A percentile compares a stretch with the other conserved stretches of the same genome.
Conservation (phyloP, 2,113 vertebrate genomes). For the Chamaea fasciata region DNA sequence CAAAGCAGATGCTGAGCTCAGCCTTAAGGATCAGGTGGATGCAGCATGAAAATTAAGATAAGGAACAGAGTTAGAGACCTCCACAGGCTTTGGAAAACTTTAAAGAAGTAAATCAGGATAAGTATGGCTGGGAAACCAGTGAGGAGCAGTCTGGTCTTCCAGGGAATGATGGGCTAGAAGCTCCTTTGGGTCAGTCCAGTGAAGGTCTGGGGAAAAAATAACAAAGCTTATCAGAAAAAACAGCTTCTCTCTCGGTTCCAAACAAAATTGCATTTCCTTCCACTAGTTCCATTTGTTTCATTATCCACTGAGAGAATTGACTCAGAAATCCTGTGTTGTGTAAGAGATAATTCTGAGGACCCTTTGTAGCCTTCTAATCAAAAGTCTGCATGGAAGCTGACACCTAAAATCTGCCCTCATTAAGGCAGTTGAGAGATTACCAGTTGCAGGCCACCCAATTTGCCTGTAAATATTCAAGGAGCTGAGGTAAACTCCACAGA, state of each 20-base stretch:
- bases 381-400: neutral
- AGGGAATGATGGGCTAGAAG: neutral
- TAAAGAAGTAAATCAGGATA: neutral
- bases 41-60: neutral
- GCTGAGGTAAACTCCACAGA: neutral
- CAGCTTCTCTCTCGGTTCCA: neutral
- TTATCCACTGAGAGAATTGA: neutral
- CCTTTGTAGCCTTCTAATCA: constrained; percentile 35
- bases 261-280: neutral
- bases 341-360: constrained; percentile 16
- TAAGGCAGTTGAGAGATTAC: constrained; percentile 18
- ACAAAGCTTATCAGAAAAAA: neutral
- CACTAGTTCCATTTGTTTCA: neutral
- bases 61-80: neutral
- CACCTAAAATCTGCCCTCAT: constrained; percentile 31
- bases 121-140: neutral
- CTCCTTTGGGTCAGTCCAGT: neutral
- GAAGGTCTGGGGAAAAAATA: neutral
- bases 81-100: neutral
- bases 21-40: neutral
- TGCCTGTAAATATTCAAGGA: constrained; percentile 7
- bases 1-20: neutral
- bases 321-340: constrained; percentile 9
- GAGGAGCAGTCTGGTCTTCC: neutral
- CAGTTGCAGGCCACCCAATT: neutral